Evolutionary conservation across 2,113 vertebrate genomes (phyloP).

Genomic region (Thamnophis sirtalis): DNA sequence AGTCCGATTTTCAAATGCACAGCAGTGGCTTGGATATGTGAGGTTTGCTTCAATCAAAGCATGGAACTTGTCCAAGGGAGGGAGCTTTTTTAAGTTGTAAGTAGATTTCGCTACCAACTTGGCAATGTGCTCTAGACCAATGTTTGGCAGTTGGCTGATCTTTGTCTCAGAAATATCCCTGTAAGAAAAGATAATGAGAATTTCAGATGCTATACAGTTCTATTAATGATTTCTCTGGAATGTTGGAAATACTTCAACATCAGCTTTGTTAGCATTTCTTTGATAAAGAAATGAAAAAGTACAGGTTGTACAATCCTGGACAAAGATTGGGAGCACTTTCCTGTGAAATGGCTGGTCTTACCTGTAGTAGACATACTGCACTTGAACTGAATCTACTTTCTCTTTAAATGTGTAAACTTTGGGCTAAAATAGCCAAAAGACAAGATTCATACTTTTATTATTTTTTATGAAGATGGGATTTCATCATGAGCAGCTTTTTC

Average conservation of each 20-base stretch:
- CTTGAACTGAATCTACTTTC: neutral
- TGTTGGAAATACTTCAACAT: neutral
- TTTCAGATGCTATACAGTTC: constrained; percentile 28
- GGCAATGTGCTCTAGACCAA: constrained; percentile 79
- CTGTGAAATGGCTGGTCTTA: neutral
- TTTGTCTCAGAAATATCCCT: constrained; percentile 90
- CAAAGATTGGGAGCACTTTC: neutral
- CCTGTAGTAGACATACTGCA: neutral
- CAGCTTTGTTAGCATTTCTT: neutral
- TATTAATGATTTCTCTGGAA: neutral
- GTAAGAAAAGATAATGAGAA: constrained; percentile 53
- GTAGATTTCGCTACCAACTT: constrained; percentile 80
- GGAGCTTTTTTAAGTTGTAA: constrained; percentile 82
- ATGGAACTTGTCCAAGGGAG: constrained; percentile 77
- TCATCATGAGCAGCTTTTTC: neutral
- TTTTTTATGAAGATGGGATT: neutral
- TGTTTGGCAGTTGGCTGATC: constrained; percentile 79
- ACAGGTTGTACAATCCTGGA: neutral
- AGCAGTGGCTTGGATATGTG: constrained; percentile 95
- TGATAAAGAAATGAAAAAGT: neutral
- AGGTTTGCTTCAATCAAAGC: constrained; percentile 81
- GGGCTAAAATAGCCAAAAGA: neutral
- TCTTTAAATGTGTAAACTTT: neutral
- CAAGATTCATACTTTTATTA: neutral
- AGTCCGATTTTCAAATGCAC: constrained; percentile 82